Conservation (phyloP, 2,113 vertebrate species). For the Coturnix japonica region DNA sequence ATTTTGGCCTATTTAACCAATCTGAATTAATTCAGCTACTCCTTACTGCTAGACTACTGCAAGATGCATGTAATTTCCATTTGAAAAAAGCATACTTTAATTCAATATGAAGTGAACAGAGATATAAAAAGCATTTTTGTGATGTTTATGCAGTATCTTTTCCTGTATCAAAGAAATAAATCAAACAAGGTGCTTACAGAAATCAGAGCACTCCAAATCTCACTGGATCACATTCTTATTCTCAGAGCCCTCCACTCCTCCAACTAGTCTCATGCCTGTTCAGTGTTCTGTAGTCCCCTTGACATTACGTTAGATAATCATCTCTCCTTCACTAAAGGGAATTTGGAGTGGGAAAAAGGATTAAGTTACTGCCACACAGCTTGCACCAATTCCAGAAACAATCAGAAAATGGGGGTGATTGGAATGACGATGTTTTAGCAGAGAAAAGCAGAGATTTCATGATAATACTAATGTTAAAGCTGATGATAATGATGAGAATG, state of each 20-base stretch:
- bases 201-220: not conserved
- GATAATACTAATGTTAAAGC: not conserved
- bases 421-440: not conserved
- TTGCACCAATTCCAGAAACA: not conserved
- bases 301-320: not conserved
- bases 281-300: not conserved
- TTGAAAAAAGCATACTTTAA: not conserved
- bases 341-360: slow-evolving; percentile 5
- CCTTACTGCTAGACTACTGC: not conserved
- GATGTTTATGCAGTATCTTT: not conserved
- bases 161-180: not conserved
- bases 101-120: not conserved
- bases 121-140: not conserved
- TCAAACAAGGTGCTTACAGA: not conserved
- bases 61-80: not conserved
- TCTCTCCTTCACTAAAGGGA: not conserved
- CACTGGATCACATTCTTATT: not conserved
- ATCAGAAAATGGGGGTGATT: not conserved
- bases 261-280: not conserved
- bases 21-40: not conserved
- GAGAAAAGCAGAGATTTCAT: not conserved
- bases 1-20: not conserved
- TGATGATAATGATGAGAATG: not conserved
- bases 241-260: not conserved
- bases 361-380: not conserved